Percentiles rank a stretch among this genome's conserved stretches.
Conservation (phyloP, 2,888 invertebrate genomes). For the Sialis fuliginosa region DNA sequence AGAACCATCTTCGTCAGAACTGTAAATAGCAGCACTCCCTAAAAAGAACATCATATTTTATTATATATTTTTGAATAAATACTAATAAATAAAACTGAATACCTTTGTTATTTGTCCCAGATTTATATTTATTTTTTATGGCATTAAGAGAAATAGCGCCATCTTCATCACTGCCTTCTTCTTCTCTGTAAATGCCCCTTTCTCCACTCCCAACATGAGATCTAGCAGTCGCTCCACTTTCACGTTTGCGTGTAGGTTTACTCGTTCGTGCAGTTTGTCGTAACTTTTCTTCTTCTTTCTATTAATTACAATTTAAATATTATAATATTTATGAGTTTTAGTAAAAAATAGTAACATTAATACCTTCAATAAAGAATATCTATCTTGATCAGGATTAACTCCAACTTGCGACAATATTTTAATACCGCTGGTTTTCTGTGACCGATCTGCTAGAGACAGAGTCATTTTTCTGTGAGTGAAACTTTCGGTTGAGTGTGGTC, state of each 20-base stretch:
- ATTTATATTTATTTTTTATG: slow-evolving; percentile 88
- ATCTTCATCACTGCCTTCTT: slow-evolving; percentile 87
- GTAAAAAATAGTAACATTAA: slow-evolving; percentile 3
- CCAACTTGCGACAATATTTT: slow-evolving; percentile 91
- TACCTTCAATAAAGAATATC: slow-evolving; percentile 80
- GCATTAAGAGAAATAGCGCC: slow-evolving; percentile 82
- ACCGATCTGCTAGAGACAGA: slow-evolving; percentile 86
- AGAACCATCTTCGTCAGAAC: slow-evolving; percentile 73
- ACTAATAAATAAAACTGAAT: slow-evolving; percentile 8
- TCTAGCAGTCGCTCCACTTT: slow-evolving; percentile 18
- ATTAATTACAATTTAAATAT: slow-evolving; percentile 8
- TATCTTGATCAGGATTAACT: slow-evolving; percentile 84
- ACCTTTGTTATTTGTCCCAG: slow-evolving; percentile 32
- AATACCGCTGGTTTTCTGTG: slow-evolving; percentile 84
- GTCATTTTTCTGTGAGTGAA: slow-evolving; percentile 99
- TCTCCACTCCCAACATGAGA: slow-evolving; percentile 24
- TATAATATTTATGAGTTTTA: slow-evolving; percentile 1
- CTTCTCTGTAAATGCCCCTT: slow-evolving; percentile 36
- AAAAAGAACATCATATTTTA: slow-evolving; percentile 16
- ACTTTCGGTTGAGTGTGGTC: slow-evolving; percentile 97
- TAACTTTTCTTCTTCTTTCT: slow-evolving; percentile 94
- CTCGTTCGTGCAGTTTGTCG: slow-evolving; percentile 65
- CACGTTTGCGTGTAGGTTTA: slow-evolving; percentile 30
- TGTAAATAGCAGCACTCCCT: slow-evolving; percentile 57
- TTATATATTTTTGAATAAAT: neutral